A percentile compares a stretch with the other conserved stretches of the same genome.
Conservation (phyloP, 2,888 invertebrate genomes). For the Epirrhoe alternata region DNA sequence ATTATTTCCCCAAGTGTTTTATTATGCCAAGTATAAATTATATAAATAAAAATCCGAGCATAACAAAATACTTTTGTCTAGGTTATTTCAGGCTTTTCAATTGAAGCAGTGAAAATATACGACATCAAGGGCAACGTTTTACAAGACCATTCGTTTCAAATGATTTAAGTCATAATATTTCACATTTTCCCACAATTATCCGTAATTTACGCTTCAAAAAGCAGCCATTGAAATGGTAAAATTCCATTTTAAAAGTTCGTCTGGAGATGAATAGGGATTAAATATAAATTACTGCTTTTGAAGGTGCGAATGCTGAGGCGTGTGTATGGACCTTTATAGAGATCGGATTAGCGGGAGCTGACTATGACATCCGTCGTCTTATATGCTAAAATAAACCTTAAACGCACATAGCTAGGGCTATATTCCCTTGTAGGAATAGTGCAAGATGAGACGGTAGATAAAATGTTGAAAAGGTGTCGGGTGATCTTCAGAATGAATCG, state of each 20-base stretch:
- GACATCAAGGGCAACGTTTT: neutral
- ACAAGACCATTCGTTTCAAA: slow-evolving; percentile 16
- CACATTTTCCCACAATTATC: slow-evolving; percentile 32
- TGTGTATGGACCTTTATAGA: slow-evolving; percentile 32
- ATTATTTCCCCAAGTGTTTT: too few relatives aligned
- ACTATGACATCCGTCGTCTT: slow-evolving; percentile 21
- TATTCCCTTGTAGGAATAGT: slow-evolving; percentile 11
- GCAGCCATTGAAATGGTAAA: slow-evolving; percentile 43
- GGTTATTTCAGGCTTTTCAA: neutral
- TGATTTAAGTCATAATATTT: slow-evolving; percentile 19
- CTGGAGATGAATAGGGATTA: slow-evolving; percentile 49
- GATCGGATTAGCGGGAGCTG: slow-evolving; percentile 37
- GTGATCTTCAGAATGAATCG: slow-evolving; percentile 36
- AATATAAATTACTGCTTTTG: slow-evolving; percentile 43
- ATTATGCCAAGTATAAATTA: too few relatives aligned
- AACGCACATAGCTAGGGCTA: neutral
- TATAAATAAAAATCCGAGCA: too few relatives aligned
- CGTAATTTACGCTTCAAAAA: slow-evolving; percentile 34
- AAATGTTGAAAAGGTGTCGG: slow-evolving; percentile 35
- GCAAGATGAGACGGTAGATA: slow-evolving; percentile 27
- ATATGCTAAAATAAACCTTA: slow-evolving; percentile 16
- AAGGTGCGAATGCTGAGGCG: slow-evolving; percentile 34
- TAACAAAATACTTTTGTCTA: neutral
- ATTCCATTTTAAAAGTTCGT: slow-evolving; percentile 48
- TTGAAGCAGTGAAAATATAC: neutral